Base-by-base conservation (phyloP, 2,113 vertebrate genomes). In the Caloenas nicobarica region DNA sequence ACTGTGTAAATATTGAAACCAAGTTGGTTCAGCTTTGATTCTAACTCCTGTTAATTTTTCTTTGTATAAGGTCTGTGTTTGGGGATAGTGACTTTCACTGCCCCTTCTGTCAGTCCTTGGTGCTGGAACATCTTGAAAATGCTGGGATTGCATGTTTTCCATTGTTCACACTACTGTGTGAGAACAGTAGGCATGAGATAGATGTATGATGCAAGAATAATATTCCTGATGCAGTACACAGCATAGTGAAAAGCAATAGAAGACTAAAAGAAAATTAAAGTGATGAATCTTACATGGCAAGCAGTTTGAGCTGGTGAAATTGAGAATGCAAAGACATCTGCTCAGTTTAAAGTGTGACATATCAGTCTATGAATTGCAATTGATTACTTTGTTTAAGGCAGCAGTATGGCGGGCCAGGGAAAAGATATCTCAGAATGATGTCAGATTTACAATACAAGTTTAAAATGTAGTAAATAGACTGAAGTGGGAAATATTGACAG, bases 371-470 rank as follows among this genome's bases (percentile, higher is more conserved):
- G 40, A 76, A 81, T 46, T 46, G 2, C 26, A 51, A 36, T 19
- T 33, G 17, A 40, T 80, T 38, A 16, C 1, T 51, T 70, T 76
- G 4, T 58, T 61, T 61, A 56, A 22, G 19, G 25, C 9, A 69
- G 9, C 1, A 2, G 11, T 36, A 28, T n/a, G 22, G 8, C 11
- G 74, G 26, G 34, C 11, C 11, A 10, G 0, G 0, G 7, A 69
- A 69, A 65, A 66, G 28, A 51, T 16, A 11, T 76, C 74, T 80
- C 29, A 66, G 23, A 51, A 51, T 4, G 0, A 29, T 53, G 16
- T 31, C 6, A 11, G 15, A 3, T 57, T 84, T 88, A 36, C 8
- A 29, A 17, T 26, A 42, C 0, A 0, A 11, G 1, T 31, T 57
- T 77, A 23, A 62, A 53, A 62, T 46, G 21, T 29, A 1, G 0